Conservation (phyloP, 2,113 vertebrate species). For the Odocoileus hemionus region DNA sequence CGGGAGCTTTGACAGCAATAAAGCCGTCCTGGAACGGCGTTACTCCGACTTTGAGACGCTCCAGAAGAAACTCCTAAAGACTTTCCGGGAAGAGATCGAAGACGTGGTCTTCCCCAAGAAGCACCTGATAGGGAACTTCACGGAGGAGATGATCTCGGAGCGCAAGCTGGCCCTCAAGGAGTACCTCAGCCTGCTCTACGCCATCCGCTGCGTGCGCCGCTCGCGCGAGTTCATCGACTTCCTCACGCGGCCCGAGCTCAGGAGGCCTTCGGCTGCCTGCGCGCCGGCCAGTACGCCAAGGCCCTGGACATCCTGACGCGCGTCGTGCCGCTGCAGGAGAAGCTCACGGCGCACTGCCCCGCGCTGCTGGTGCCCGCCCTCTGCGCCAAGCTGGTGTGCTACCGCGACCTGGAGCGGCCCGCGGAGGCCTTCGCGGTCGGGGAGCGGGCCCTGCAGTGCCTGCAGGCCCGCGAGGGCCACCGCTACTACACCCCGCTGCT, state of each 20-base stretch:
- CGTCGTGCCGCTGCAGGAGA: slow-evolving; percentile 86
- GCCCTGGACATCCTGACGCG: slow-evolving; percentile 82
- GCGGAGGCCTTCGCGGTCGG: slow-evolving; percentile 82
- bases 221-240: slow-evolving; percentile 84
- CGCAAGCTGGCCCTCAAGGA: slow-evolving; percentile 88
- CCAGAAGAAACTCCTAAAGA: slow-evolving; percentile 84
- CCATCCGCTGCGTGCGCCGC: slow-evolving; percentile 81
- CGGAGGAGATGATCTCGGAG: slow-evolving; percentile 84
- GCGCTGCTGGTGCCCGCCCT: slow-evolving; percentile 83
- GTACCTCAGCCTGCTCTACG: slow-evolving; percentile 86
- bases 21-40: slow-evolving; percentile 87
- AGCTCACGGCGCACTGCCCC: slow-evolving; percentile 82
- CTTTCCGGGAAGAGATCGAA: slow-evolving; percentile 91
- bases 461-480: slow-evolving; percentile 76
- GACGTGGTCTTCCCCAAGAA: slow-evolving; percentile 89
- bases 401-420: slow-evolving; percentile 87
- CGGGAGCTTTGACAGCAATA: slow-evolving; percentile 89
- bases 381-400: slow-evolving; percentile 87
- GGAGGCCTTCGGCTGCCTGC: slow-evolving; percentile 85
- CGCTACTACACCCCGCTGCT: slow-evolving; percentile 85
- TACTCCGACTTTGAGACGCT: slow-evolving; percentile 90
- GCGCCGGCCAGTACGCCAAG: slow-evolving; percentile 86
- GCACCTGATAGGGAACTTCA: slow-evolving; percentile 86
- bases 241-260: slow-evolving; percentile 86
- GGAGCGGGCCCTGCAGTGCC: slow-evolving; percentile 82